These are phyloP conservation scores for Lacanobia wlatinum DNA, from an alignment of 2,888 invertebrate species.

Conservation along the genomic window DNA sequence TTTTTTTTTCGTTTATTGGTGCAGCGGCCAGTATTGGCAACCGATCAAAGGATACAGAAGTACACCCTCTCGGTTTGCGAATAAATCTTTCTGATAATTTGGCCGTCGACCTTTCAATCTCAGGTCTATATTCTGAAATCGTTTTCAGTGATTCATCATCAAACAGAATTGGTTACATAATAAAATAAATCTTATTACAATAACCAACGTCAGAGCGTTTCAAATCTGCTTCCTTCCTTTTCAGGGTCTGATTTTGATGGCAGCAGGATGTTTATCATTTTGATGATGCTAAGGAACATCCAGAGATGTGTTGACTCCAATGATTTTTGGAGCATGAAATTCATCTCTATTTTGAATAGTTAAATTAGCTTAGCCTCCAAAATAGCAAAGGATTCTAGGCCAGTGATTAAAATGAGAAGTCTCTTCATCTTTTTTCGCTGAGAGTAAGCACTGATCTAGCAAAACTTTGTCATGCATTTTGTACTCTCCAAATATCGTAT, in stretches of 20 bases:
- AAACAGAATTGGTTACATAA: constrained; percentile 42
- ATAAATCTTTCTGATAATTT: constrained; percentile 60
- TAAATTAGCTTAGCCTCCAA: background rate
- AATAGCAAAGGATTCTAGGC: background rate
- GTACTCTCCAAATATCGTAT: background rate
- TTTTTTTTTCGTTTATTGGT: constrained; percentile 22
- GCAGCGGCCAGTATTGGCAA: constrained; percentile 57
- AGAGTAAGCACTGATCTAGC: background rate
- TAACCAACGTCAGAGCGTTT: constrained; percentile 34
- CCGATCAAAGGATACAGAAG: constrained; percentile 65
- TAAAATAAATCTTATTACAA: constrained; percentile 49
- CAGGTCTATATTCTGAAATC: constrained; percentile 33
- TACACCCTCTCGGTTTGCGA: constrained; percentile 39
- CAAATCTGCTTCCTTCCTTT: constrained; percentile 25
- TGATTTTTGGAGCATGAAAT: background rate
- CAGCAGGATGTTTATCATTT: constrained; percentile 42
- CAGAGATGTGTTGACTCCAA: background rate
- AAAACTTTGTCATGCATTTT: background rate
- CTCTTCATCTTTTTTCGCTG: background rate
- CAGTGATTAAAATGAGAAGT: background rate
- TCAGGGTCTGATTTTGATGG: constrained; percentile 18
- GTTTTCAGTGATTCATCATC: constrained; percentile 44
- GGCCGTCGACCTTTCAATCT: constrained; percentile 46
- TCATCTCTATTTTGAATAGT: background rate
- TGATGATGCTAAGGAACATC: constrained; percentile 14